A percentile compares a stretch with the other conserved stretches of the same genome.
Evolutionary conservation across 1,140 invertebrate species (phyloP).

Genomic region (Panonychus citri): DNA sequence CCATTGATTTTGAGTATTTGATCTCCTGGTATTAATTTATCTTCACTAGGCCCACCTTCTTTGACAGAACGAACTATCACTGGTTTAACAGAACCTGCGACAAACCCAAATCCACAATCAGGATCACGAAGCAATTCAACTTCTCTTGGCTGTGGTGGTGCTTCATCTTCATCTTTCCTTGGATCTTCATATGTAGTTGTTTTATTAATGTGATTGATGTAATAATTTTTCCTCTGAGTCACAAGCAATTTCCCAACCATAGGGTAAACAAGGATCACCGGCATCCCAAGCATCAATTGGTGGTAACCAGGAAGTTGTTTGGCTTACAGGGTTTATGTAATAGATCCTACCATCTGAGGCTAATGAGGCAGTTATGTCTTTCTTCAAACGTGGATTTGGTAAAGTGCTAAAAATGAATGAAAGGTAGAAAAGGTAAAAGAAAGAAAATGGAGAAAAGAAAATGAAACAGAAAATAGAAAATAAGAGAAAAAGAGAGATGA

Average conservation of each 20-base stretch:
- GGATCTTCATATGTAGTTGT: slow-evolving; percentile 67
- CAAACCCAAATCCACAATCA: slow-evolving; percentile 77
- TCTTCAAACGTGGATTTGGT: background rate
- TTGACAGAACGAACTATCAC: slow-evolving; percentile 55
- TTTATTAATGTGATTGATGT: slow-evolving; percentile 57
- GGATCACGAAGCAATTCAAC: slow-evolving; percentile 42
- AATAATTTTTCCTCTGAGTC: slow-evolving; percentile 50
- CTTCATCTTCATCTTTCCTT: slow-evolving; percentile 19
- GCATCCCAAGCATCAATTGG: slow-evolving; percentile 48
- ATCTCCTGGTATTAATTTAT: slow-evolving; percentile 63
- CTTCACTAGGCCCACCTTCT: slow-evolving; percentile 58
- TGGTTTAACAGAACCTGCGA: slow-evolving; percentile 68
- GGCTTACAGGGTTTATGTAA: slow-evolving; percentile 39
- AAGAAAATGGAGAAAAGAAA: background rate
- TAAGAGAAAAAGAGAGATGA: too few species aligned
- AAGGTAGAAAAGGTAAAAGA: background rate
- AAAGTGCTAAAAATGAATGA: background rate
- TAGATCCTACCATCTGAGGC: background rate
- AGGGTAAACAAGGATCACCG: slow-evolving; percentile 31
- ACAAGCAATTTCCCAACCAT: slow-evolving; percentile 64
- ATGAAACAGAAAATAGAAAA: too few species aligned
- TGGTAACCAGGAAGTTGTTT: slow-evolving; percentile 57
- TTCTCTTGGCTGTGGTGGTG: slow-evolving; percentile 43
- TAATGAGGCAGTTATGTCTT: background rate
- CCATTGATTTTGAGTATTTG: slow-evolving; percentile 70